Base-by-base conservation (phyloP, 2,113 vertebrate species). In the Callochromis pleurospilus region DNA sequence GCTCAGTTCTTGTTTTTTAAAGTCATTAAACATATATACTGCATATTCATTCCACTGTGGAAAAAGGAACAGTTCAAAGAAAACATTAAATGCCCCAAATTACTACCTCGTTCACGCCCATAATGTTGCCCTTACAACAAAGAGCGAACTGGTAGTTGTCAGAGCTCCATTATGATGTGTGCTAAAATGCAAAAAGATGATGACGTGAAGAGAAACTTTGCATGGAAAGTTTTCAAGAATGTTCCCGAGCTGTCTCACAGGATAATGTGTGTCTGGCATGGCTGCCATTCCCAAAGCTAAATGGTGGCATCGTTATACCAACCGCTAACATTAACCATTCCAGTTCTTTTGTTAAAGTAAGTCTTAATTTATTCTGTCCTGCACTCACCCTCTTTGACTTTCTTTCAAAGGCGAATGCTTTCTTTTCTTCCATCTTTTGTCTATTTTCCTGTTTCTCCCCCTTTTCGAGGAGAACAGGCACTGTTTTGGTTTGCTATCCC, bases 291-390 rank as follows among this genome's bases (percentile, higher is more conserved):
- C 88, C 60, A n/a, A 14, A 58, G 81, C 85, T 51, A 7, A 73
- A 79, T 5, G 7, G 55, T 70, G 58, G 68, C 81, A 86, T 94
- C 14, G 8, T 94, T 88, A 91, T 93, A 89, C 82, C 94, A 88
- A 94, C 94, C 3, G 24, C 87, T 13, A 47, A 82, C 86, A 65
- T 73, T 45, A 73, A 17, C 21, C 21, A 45, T 73, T 45, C 21
- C 38, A 17, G 5, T 15, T 45, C 13, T 73, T 45, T 73, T 73
- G 38, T 73, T 73, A 73, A 73, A 73, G 38, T 73, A 26, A 73
- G 17, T 79, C 24, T 45, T 89, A 89, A 89, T 83, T 94, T 80
- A 86, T 54, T 87, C 82, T 68, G 56, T 12, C 21, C 77, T 49
- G 45, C 54, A 75, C 83, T 45, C 11, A 21, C 38, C 40, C 26